Base-by-base conservation (phyloP, 2,888 invertebrate species). In the Heliothis peltigera region DNA sequence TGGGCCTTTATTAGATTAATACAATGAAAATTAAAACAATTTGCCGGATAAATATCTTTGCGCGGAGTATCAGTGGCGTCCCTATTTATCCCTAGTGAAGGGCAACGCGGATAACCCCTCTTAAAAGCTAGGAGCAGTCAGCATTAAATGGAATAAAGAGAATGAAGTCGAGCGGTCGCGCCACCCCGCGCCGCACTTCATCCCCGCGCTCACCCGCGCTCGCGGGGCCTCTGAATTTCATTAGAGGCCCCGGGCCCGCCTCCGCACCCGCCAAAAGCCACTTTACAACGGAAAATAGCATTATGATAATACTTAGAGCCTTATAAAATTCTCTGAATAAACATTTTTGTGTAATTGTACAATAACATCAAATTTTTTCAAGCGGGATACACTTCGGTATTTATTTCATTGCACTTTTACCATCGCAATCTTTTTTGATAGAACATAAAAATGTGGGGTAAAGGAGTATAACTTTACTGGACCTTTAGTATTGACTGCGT, bases 11-110 rank as follows among this genome's bases (percentile, higher is more conserved):
- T 93, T 93, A 92, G 89, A 92, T 94, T 91, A 93, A 93, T 93
- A 92, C 94, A 94, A 94, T 94, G 94, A 94, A 95, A 95, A 95
- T 95, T 95, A 94, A 95, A 95, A 95, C 95, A 95, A 95, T 95
- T 95, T 95, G 95, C 95, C 94, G 94, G 95, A 94, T 95, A 94
- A 95, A 95, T 95, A 94, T 95, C 95, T 94, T 92, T 89, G 89
- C 89, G 88, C 91, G 79, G 85, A 91, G 91, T 93, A 94, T 94
- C 93, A 92, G 92, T 92, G 92, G 92, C 92, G 87, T 92, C 93
- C 93, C 92, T 92, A 90, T 93, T 93, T 92, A 93, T 92, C 92
- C 93, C 84, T 90, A 88, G 90, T 89, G 92, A 91, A 93, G 94
- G 94, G 94, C 93, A 92, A 92, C 91, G 89, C 90, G 93, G 93